Evolutionary conservation across 2,113 vertebrate species (phyloP), one percentile per base, ranked within the genome.

Genomic region (Nycticryphes semicollaris): DNA sequence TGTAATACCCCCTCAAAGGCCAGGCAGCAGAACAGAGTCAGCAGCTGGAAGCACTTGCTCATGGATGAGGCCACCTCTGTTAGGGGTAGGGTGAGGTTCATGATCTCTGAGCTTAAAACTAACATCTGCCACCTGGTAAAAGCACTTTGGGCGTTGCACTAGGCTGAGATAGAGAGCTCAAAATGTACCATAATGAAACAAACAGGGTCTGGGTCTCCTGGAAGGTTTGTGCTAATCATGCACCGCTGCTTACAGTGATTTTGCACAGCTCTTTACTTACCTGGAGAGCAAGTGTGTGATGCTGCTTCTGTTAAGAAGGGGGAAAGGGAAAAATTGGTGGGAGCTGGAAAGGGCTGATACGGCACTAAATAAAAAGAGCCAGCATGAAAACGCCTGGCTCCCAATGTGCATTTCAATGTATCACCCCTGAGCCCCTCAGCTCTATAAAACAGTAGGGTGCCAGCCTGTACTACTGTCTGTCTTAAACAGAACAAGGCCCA

Each of bases 31-130:
- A 53, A 24, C 35, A 30, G 64, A 27, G n/a, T 25, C 6, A 63
- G 62, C 45, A 51, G 37, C 84, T 67, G 41, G 41, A 84, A 53
- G 64, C 30, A 33, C 41, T 39, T 20, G 18, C n/a, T 23, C 15
- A 18, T 1, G 0, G 10, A 4, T 7, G 22, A 67, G 31, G 54
- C 41, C 48, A 35, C 7, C 24, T 31, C 56, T 82, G 63, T 10
- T 22, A 24, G 18, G 67, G 33, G 0, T 51, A 48, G 48, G 35
- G 10, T 33, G 53, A 63, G 11, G 35, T 35, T 17, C 31, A 2
- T 12, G 17, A 39, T 18, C 70, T 31, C 68, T 25, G 31, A 76
- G 63, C 28, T 67, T 21, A 24, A 30, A 51, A 47, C 25, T 11
- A 80, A 62, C 2, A 0, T 20, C 51, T 70, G 35, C 41, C 57